A percentile compares a stretch with the other conserved stretches of the same genome.
Evolutionary conservation across 2,113 vertebrate genomes (phyloP).

Genomic region (Spheniscus mendiculus): DNA sequence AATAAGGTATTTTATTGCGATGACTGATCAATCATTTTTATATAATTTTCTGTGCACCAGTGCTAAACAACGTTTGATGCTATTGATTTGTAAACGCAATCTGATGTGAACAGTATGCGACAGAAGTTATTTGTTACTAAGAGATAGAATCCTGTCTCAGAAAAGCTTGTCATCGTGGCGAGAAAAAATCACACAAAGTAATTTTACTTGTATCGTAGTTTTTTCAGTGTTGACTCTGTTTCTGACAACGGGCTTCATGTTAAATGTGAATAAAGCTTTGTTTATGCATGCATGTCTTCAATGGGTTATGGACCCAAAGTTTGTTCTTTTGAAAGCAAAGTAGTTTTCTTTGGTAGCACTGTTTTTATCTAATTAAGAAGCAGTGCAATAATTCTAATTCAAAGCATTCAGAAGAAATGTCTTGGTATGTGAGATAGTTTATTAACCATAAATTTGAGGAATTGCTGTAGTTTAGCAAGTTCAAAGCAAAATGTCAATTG

Average conservation of each 20-base stretch:
- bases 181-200: conserved; percentile 77
- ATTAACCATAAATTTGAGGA: conserved; percentile 10
- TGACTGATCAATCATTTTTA: conserved; percentile 75
- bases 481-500: neutral
- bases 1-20: conserved; percentile 65
- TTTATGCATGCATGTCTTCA: conserved; percentile 29
- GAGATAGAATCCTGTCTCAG: conserved; percentile 81
- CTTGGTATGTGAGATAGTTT: neutral
- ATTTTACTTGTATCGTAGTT: conserved; percentile 82
- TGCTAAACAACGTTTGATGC: conserved; percentile 63
- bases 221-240: conserved; percentile 73
- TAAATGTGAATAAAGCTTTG: conserved; percentile 60
- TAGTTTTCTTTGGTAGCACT: neutral
- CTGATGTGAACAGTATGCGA: conserved; percentile 78
- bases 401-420: neutral
- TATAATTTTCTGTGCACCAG: conserved; percentile 43
- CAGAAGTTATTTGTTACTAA: conserved; percentile 79
- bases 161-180: conserved; percentile 76
- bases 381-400: neutral
- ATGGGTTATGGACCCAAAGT: conserved; percentile 9
- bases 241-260: conserved; percentile 72
- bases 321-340: conserved; percentile 7
- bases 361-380: conserved; percentile 8
- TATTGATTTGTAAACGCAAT: conserved; percentile 78
- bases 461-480: neutral